Evolutionary conservation across 2,888 invertebrate genomes (phyloP).

Genomic region (Clitarchus hookeri): DNA sequence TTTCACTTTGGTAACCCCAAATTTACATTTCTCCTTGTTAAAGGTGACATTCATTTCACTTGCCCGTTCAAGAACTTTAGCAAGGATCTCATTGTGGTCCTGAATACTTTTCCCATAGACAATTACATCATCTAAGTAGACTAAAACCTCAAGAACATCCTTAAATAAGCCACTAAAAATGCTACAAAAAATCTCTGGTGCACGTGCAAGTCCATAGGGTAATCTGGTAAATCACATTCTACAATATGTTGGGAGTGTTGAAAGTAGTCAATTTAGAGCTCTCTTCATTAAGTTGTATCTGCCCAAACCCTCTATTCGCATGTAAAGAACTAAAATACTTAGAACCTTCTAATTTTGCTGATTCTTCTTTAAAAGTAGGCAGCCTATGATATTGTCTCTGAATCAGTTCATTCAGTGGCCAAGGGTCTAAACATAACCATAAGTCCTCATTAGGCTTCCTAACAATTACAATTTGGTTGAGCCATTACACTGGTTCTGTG

Average conservation of each 20-base stretch:
- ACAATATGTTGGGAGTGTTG: not conserved
- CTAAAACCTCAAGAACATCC: not conserved
- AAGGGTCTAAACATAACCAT: too few relatives aligned
- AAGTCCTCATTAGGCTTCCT: too few relatives aligned
- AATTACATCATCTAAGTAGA: not conserved
- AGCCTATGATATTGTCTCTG: too few relatives aligned
- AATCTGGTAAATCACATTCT: not conserved
- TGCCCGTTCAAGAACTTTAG: not conserved
- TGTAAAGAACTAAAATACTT: not conserved
- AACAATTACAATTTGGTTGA: too few relatives aligned
- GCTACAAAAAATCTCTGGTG: not conserved
- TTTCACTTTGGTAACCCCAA: not conserved
- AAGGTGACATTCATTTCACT: not conserved
- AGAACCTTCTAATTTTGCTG: not conserved
- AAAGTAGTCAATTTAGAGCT: not conserved
- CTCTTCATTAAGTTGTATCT: not conserved
- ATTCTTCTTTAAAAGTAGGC: too few relatives aligned
- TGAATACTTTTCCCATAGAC: not conserved
- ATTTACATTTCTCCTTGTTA: not conserved
- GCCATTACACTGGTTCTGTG: too few relatives aligned
- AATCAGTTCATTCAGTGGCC: too few relatives aligned
- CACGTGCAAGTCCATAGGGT: not conserved
- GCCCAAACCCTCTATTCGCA: not conserved
- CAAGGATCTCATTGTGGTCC: not conserved
- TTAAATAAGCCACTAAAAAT: not conserved